A percentile compares a stretch with the other conserved stretches of the same genome.
Conservation (phyloP, 2,888 invertebrate species). For the Aleiodes testaceus region DNA sequence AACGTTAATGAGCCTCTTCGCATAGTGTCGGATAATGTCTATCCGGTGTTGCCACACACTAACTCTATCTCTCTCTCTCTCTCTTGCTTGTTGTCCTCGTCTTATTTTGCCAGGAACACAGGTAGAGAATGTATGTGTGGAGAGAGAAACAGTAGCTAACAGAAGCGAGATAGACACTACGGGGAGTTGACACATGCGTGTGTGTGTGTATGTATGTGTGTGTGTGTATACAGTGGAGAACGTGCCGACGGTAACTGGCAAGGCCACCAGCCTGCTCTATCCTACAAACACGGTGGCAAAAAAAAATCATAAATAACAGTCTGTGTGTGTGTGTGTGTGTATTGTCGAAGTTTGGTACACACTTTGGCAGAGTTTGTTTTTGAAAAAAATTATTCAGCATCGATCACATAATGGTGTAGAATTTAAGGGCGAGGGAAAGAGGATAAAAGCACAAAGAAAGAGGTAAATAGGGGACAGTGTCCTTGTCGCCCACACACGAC, state of each 20-base stretch:
- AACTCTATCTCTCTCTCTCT: conserved; percentile 32
- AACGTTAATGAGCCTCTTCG: conserved; percentile 30
- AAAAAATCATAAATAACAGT: neutral
- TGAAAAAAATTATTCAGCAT: neutral
- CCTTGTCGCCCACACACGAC: conserved; percentile 2
- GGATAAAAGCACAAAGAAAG: neutral
- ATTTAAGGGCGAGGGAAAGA: neutral
- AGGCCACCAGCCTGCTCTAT: neutral
- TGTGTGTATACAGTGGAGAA: neutral
- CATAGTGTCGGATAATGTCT: conserved; percentile 1
- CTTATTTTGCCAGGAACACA: neutral
- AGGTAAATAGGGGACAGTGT: neutral
- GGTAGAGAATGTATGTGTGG: neutral
- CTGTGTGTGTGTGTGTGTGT: too few relatives aligned
- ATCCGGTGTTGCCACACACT: conserved; percentile 11
- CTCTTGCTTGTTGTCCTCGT: neutral
- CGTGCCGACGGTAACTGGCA: neutral
- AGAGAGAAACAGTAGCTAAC: too few relatives aligned
- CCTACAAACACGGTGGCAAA: neutral
- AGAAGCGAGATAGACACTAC: too few relatives aligned
- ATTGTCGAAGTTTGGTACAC: too few relatives aligned
- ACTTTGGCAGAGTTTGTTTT: neutral
- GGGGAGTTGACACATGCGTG: neutral
- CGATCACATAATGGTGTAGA: conserved; percentile 1
- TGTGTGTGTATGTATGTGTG: neutral